phyloP scores from a whole-genome alignment of 2,113 vertebrate genomes.

The Gymnarchus niloticus region DNA sequence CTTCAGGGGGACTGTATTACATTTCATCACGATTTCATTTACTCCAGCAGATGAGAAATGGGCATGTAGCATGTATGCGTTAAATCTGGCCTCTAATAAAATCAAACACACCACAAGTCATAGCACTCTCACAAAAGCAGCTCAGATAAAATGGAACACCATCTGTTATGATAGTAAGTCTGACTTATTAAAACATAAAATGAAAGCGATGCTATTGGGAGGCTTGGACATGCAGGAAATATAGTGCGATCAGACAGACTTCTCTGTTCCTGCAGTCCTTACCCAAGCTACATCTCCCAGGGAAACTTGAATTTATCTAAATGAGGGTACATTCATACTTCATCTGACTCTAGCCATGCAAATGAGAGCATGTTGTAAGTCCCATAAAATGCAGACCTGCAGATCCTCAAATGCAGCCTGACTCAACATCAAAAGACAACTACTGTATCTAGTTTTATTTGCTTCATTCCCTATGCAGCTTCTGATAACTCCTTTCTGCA shows the following conservation, averaged over 20 bases:
- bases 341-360: background rate
- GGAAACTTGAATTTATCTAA: background rate
- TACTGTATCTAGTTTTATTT: background rate
- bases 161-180: constrained; percentile 87
- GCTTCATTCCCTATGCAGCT: background rate
- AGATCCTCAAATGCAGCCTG: background rate
- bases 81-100: constrained; percentile 99
- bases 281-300: background rate
- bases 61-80: constrained; percentile 95
- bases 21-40: constrained; percentile 99
- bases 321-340: background rate
- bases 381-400: background rate
- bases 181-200: constrained; percentile 88
- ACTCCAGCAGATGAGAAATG: constrained; percentile 97
- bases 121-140: constrained; percentile 80
- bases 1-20: constrained; percentile 98
- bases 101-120: constrained; percentile 97
- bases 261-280: constrained; percentile 10
- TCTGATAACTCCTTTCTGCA: background rate
- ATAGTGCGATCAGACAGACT: constrained; percentile 38
- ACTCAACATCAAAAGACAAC: background rate
- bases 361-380: background rate
- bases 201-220: constrained; percentile 47
- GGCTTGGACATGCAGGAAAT: constrained; percentile 52
- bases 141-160: constrained; percentile 85